Base-by-base conservation (phyloP, 2,888 invertebrate genomes). In the Morpho achilles region DNA sequence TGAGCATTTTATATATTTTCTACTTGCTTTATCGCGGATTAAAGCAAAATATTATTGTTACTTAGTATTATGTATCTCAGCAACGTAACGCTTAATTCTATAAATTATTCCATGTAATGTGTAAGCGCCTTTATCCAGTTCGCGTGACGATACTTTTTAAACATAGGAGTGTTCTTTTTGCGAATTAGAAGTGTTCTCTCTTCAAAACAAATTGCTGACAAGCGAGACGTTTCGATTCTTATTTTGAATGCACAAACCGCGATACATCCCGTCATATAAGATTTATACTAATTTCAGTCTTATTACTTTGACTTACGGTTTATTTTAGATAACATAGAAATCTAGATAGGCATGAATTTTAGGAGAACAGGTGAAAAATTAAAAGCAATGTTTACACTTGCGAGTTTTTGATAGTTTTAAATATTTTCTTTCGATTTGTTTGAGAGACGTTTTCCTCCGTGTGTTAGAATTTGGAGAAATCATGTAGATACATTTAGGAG, bases 161-260 rank as follows among this genome's bases (percentile, higher is more conserved):
- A 84, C 82, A 84, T 86, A 86, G 84, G 85, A 78, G 75, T 73
- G 69, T 87, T 87, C 84, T 85, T 88, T 87, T 88, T 85, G 82
- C 84, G 80, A 88, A 87, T 89, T 89, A 87, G 84, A 88, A 87
- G 83, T 87, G 83, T 84, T 89, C 87, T 87, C 84, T 85, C 82
- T 86, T 86, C 86, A 87, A 88, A 88, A 88, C 83, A 89, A 90
- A 88, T 90, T 90, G 89, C 89, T 88, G 89, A 87, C 88, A 89
- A 81, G 82, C 80, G 80, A 82, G 84, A 84, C 81, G 84, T 81
- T 84, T 76, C 74, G 81, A 82, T 82, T 78, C 74, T 79, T 79
- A 79, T 81, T 82, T 85, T 83, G 82, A 84, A 87, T 83, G 74
- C 76, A 74, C 73, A 72, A 78, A 77, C 80, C 79, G 73, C 78